Evolutionary conservation across 2,888 invertebrate genomes (phyloP).

Genomic region (Selenia dentaria): DNA sequence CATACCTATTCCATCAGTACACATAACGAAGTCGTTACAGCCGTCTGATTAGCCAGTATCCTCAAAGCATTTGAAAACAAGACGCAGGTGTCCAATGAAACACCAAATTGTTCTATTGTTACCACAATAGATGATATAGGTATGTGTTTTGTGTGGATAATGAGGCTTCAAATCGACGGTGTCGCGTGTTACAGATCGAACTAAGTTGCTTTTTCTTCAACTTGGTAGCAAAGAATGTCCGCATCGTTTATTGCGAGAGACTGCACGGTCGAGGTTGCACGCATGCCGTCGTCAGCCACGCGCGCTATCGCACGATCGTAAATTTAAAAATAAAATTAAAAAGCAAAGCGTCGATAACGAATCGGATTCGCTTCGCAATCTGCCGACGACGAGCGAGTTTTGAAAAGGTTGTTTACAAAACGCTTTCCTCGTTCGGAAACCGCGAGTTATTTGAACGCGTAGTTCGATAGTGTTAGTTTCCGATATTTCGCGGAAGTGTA

Average conservation of each 20-base stretch:
- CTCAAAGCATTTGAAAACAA: slow-evolving; percentile 25
- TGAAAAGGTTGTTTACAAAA: slow-evolving; percentile 58
- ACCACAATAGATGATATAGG: slow-evolving; percentile 5
- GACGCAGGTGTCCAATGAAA: slow-evolving; percentile 33
- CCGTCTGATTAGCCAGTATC: background rate
- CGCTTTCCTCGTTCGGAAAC: slow-evolving; percentile 33
- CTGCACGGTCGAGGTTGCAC: slow-evolving; percentile 65
- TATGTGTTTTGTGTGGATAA: slow-evolving; percentile 32
- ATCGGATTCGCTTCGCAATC: slow-evolving; percentile 37
- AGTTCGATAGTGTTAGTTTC: slow-evolving; percentile 40
- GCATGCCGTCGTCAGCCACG: slow-evolving; percentile 43
- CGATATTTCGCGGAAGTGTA: slow-evolving; percentile 53
- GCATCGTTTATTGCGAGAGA: slow-evolving; percentile 55
- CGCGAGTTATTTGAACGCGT: slow-evolving; percentile 3
- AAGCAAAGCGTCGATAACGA: slow-evolving; percentile 40
- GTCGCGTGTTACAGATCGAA: slow-evolving; percentile 36
- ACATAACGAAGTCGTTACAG: slow-evolving; percentile 3
- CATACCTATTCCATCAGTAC: too few species aligned
- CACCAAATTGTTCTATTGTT: slow-evolving; percentile 43
- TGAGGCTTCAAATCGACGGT: slow-evolving; percentile 30
- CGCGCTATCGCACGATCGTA: slow-evolving; percentile 33
- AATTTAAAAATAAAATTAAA: slow-evolving; percentile 26
- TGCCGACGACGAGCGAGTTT: slow-evolving; percentile 41
- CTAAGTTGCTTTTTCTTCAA: slow-evolving; percentile 45
- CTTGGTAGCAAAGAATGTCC: slow-evolving; percentile 32